Base-by-base conservation (phyloP, 92 coral and sea anemone genomes). In the Montipora capitata region DNA sequence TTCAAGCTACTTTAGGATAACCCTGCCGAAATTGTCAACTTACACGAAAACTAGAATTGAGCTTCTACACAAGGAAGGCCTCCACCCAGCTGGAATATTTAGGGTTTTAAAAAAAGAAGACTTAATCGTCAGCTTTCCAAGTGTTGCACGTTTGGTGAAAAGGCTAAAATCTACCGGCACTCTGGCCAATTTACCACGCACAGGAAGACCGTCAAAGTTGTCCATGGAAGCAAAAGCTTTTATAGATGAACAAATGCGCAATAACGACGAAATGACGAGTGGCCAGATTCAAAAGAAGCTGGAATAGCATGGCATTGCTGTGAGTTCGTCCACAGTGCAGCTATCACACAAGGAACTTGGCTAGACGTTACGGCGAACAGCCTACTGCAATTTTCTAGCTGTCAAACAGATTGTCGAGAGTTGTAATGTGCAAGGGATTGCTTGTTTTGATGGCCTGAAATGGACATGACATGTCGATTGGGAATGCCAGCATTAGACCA, bases 151-250 rank as follows among this genome's bases (percentile, higher is more conserved):
- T 6, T 61, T 85, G 7, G 41, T 76, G 39, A 1, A 74, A 15
- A 85, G 64, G 44, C 35, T 57, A 10, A 13, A 44, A 13, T 14
- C 44, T 15, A 85, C 89, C 57, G 62, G 83, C 20, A 75, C 84
- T 2, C 35, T 77, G 43, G 66, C 12, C 7, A 64, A 76, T 43
- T 63, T 85, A 13, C 82, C 72, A 58, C 10, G 78, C 71, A 10
- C 78, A 7, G 87, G 91, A n/a, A 48, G 79, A 87, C 91, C 78
- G 54, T 17, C 74, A 59, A 87, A 78, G 78, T 15, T 87, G 12
- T 40, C 86, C 5, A 83, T 20, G 7, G 79, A 43, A 17, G 78
- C 61, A n/a, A 65, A 44, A 54, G 57, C 43, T 11, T 52, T 68
- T 4, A 87, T 80, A 14, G 79, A 27, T 27, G 35, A 27, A 27